Evolutionary conservation across 1,140 invertebrate genomes (phyloP), one percentile per base, ranked within the genome.

Genomic region (Drosophila paulistorum): DNA sequence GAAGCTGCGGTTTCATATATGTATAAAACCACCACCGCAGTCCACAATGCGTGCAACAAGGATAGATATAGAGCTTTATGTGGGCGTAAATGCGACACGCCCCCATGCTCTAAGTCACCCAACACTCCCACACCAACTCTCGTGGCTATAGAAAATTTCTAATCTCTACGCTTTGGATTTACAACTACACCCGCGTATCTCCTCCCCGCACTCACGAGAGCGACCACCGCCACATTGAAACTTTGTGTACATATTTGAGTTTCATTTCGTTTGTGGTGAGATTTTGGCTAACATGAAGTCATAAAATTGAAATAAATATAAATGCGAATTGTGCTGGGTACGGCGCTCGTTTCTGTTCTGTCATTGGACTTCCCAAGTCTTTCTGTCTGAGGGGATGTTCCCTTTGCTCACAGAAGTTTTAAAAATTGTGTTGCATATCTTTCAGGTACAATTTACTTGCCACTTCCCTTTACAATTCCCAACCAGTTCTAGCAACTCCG

Each of bases 231-330:
- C 45, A 67, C 79, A 74, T 71, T 87, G 83, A 77, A 86, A 87
- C 83, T 86, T 87, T 87, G 72, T 86, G 83, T 82, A 86, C 83
- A 86, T 86, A 86, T 86, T 86, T 86, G 84, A 84, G 84, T 89
- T 87, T 87, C 84, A 87, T 87, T 89, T 87, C 84, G 73, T 89
- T 87, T 89, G 80, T 81, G 84, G 84, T 70, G 83, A 74, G 65
- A 74, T 75, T 89, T 89, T 65, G 68, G 77, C 76, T 69, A 87
- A 87, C 83, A 87, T 84, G 66, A 89, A 87, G 80, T 87, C 84
- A 87, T 90, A 89, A 90, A 90, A 90, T 90, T 90, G 76, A 90
- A 90, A 90, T 82, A 90, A 90, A 90, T 90, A 90, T 74, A 90
- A 90, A 90, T 81, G 75, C 65, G 81, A 68, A 54, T 72, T 66